Evolutionary conservation across 2,888 invertebrate genomes (phyloP).

Genomic region (Flabesymbios commensalis): DNA sequence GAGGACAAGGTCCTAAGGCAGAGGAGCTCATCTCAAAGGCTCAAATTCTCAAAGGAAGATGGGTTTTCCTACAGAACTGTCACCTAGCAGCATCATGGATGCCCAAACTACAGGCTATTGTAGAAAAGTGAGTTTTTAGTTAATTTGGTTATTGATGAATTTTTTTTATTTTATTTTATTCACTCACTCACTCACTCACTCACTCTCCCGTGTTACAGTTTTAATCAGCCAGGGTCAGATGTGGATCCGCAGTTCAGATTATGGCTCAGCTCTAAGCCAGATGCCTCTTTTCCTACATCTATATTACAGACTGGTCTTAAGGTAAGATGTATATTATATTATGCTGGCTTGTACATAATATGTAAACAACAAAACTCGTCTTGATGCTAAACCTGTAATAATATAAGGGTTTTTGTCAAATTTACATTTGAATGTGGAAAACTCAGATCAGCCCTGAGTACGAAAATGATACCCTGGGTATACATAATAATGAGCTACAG

Average conservation of each 20-base stretch:
- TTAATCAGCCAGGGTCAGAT: slow-evolving; percentile 48
- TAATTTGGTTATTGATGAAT: neutral
- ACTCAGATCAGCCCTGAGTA: too few species aligned
- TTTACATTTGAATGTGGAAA: too few species aligned
- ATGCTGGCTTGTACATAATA: too few species aligned
- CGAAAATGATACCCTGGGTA: too few species aligned
- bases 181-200: too few species aligned
- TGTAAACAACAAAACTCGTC: too few species aligned
- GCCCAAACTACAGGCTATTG: slow-evolving; percentile 56
- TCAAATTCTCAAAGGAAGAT: slow-evolving; percentile 60
- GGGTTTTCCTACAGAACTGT: slow-evolving; percentile 62
- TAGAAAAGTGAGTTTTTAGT: slow-evolving; percentile 50
- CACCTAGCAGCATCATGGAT: slow-evolving; percentile 61
- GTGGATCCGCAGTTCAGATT: slow-evolving; percentile 60
- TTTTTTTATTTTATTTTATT: neutral
- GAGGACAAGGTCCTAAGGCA: slow-evolving; percentile 61
- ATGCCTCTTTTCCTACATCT: slow-evolving; percentile 58
- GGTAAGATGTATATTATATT: too few species aligned
- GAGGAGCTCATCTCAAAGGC: slow-evolving; percentile 61
- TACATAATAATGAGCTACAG: too few species aligned
- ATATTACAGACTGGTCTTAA: slow-evolving; percentile 60
- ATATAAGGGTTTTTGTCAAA: too few species aligned
- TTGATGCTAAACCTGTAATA: too few species aligned
- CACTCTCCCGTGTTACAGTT: slow-evolving; percentile 40
- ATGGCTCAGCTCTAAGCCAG: slow-evolving; percentile 61